Evolutionary conservation across 2,888 invertebrate species (phyloP).

Genomic region (Yponomeuta plumbellus): DNA sequence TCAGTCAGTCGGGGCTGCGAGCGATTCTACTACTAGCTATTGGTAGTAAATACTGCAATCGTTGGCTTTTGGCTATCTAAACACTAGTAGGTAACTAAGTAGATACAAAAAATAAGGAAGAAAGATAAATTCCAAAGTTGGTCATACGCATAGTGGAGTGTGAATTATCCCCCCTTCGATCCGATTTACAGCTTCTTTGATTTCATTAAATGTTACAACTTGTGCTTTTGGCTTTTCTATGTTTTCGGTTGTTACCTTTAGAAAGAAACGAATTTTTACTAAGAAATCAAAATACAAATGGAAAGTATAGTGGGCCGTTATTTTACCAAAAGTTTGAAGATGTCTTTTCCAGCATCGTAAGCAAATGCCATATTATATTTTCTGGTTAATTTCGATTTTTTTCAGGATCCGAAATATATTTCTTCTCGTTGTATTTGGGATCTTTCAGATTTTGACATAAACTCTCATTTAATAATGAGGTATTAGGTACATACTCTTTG

Average conservation of each 20-base stretch:
- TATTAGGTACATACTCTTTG: too few species aligned
- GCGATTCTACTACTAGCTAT: too few species aligned
- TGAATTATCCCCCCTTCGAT: constrained; percentile 64
- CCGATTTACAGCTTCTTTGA: constrained; percentile 56
- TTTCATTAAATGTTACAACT: constrained; percentile 52
- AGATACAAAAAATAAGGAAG: neutral
- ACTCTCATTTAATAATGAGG: too few species aligned
- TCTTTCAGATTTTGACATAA: neutral
- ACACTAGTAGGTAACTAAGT: too few species aligned
- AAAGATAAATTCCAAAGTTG: neutral
- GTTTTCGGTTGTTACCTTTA: neutral
- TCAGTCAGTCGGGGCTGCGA: too few species aligned
- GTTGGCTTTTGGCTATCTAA: too few species aligned
- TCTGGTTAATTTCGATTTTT: neutral
- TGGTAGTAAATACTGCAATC: too few species aligned
- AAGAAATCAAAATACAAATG: neutral
- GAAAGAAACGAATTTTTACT: neutral
- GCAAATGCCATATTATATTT: neutral
- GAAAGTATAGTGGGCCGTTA: constrained; percentile 3
- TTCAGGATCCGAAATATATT: neutral
- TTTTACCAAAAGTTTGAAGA: neutral
- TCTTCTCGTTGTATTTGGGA: neutral
- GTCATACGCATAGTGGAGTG: constrained; percentile 60
- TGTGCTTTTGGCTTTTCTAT: constrained; percentile 6
- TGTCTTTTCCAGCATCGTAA: neutral